Percentiles rank a stretch among this genome's conserved stretches.
These are phyloP conservation scores for Acanthisitta chloris DNA, from an alignment of 2,113 vertebrate species.

Conservation along the genomic window DNA sequence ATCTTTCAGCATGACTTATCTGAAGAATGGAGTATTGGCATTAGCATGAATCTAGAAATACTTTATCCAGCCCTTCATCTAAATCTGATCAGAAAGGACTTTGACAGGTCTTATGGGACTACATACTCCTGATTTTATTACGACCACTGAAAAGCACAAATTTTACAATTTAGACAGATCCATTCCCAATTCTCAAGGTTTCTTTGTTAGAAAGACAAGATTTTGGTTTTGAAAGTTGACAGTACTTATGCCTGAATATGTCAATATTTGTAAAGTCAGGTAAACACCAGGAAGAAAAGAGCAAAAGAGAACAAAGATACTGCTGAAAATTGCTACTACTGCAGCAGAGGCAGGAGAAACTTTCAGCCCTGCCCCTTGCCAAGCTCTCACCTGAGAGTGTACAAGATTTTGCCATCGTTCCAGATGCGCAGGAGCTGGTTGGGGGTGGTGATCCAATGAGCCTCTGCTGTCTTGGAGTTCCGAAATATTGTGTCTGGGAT, in stretches of 20 bases:
- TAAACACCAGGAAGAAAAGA: neutral
- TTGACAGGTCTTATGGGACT: neutral
- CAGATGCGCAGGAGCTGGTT: conserved; percentile 98
- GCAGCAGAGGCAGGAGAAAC: neutral
- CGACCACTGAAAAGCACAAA: neutral
- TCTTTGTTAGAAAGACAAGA: neutral
- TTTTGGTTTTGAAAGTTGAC: neutral
- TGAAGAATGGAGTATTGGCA: neutral
- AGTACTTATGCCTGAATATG: neutral
- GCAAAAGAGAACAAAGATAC: neutral
- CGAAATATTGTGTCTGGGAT: conserved; percentile 96
- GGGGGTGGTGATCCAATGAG: conserved; percentile 96
- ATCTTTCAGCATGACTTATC: neutral
- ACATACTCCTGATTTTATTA: neutral
- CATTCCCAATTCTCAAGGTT: neutral
- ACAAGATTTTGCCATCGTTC: conserved; percentile 96
- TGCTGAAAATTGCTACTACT: neutral
- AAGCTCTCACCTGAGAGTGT: conserved; percentile 85
- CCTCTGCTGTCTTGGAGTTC: conserved; percentile 92
- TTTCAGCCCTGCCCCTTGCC: neutral
- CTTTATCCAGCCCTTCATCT: neutral
- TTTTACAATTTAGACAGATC: neutral
- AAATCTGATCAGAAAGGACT: neutral
- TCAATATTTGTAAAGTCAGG: neutral
- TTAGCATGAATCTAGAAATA: neutral